A percentile compares a stretch with the other conserved stretches of the same genome.
Evolutionary conservation across 2,888 invertebrate genomes (phyloP).

Genomic region (Clistopyga incitator): DNA sequence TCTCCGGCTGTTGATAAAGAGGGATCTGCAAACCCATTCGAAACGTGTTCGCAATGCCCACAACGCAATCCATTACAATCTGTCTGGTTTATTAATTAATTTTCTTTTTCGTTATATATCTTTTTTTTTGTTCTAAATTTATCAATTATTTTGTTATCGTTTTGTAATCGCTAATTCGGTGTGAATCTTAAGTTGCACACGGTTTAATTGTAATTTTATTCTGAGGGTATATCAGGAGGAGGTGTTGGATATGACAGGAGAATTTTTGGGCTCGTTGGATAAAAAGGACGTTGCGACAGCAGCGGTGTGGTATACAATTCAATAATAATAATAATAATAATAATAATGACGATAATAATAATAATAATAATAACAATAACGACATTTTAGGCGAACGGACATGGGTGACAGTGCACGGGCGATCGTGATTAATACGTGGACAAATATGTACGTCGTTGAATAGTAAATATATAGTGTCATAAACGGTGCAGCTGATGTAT

Average conservation of each 20-base stretch:
- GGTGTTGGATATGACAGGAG: conserved; percentile 17
- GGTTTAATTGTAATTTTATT: conserved; percentile 29
- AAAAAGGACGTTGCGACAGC: conserved; percentile 66
- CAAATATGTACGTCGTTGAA: conserved; percentile 40
- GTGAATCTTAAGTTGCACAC: conserved; percentile 27
- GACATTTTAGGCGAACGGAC: conserved; percentile 60
- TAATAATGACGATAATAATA: conserved; percentile 48
- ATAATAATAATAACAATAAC: conserved; percentile 53
- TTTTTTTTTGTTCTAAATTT: conserved; percentile 50
- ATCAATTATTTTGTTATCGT: conserved; percentile 45
- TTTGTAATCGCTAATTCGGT: conserved; percentile 30
- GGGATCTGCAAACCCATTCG: conserved; percentile 86
- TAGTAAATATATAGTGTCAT: conserved; percentile 42
- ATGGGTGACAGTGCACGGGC: conserved; percentile 65
- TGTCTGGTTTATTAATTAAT: conserved; percentile 61
- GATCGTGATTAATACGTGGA: conserved; percentile 59
- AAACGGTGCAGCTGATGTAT: conserved; percentile 59
- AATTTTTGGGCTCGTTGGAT: conserved; percentile 34
- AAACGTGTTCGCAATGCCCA: conserved; percentile 85
- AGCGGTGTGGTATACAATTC: conserved; percentile 63
- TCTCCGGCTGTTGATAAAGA: conserved; percentile 87
- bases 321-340: conserved; percentile 57
- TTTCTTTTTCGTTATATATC: conserved; percentile 61
- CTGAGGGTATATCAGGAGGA: conserved; percentile 27
- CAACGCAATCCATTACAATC: conserved; percentile 70